Conservation (phyloP, 2,113 vertebrate genomes). For the Dendrocopos noguchii region DNA sequence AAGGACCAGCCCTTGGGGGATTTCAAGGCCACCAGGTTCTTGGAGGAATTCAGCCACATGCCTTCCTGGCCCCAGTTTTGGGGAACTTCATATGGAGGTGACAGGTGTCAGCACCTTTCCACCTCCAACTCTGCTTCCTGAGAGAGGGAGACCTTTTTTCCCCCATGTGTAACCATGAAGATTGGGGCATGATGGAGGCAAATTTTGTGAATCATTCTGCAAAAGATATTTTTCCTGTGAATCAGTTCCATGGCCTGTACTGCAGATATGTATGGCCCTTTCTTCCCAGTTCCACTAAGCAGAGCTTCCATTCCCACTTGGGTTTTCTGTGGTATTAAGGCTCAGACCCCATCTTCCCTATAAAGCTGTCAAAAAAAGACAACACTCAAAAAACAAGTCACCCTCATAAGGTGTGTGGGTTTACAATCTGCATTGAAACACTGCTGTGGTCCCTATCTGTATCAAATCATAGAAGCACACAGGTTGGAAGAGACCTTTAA, state of each 20-base stretch:
- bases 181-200: neutral
- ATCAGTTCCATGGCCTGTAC: rapidly evolving
- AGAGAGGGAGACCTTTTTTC: neutral
- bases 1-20: neutral
- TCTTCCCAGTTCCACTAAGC: neutral
- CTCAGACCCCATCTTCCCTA: neutral
- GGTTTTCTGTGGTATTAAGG: neutral
- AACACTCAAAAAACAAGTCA: neutral
- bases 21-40: rapidly evolving
- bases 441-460: neutral
- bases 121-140: rapidly evolving
- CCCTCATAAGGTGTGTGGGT: neutral
- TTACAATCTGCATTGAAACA: neutral
- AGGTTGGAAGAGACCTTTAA: neutral
- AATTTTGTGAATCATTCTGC: neutral
- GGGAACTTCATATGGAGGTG: neutral
- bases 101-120: neutral
- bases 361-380: neutral
- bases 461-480: neutral
- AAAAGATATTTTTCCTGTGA: neutral
- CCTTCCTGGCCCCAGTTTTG: neutral
- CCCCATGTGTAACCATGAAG: rapidly evolving
- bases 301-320: neutral
- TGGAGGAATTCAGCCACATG: rapidly evolving
- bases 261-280: rapidly evolving